Percentiles rank a stretch among this genome's conserved stretches.
These are phyloP conservation scores for Ornithorhynchus anatinus DNA, from an alignment of 2,113 vertebrate genomes.

Conservation along the genomic window DNA sequence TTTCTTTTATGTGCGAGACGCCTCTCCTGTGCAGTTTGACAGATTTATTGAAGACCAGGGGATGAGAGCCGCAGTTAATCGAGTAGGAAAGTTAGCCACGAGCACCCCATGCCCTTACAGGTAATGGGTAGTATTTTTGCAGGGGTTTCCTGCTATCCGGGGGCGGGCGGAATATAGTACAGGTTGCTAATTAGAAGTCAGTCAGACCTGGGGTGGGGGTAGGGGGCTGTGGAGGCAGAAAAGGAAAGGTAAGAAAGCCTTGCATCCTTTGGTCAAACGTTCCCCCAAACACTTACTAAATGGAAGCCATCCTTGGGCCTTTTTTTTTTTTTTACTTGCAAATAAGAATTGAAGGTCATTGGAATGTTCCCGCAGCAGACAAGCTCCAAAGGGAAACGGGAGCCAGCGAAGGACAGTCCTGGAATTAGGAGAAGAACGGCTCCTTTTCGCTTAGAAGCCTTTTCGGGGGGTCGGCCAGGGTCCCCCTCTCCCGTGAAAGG, in stretches of 20 bases:
- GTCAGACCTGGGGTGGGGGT: constrained; percentile 1
- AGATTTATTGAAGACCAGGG: constrained; percentile 9
- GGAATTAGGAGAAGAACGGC: neutral
- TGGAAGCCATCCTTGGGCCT: constrained; percentile 37
- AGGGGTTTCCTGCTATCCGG: too few relatives aligned
- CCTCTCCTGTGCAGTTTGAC: constrained; percentile 33
- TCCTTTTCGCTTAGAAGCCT: constrained; percentile 1
- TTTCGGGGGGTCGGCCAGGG: constrained; percentile 20
- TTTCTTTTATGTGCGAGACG: constrained; percentile 35
- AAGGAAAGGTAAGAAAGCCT: constrained; percentile 12
- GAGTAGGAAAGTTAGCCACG: constrained; percentile 20
- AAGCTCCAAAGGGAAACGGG: constrained; percentile 11
- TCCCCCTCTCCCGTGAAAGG: neutral
- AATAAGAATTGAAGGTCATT: constrained; percentile 73
- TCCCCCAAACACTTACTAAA: neutral
- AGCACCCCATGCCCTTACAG: constrained; percentile 52
- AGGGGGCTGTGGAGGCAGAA: too few relatives aligned
- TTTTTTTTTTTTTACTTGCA: constrained; percentile 51
- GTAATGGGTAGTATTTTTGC: neutral
- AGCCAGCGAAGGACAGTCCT: constrained; percentile 11
- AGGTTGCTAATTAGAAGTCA: constrained; percentile 38
- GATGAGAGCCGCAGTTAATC: constrained; percentile 9
- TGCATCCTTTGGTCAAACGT: neutral
- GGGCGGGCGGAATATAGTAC: neutral
- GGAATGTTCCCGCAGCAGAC: constrained; percentile 60